Evolutionary conservation across 2,888 invertebrate species (phyloP), one percentile per base, ranked within the genome.

Genomic region (Drosophila neotestacea): DNA sequence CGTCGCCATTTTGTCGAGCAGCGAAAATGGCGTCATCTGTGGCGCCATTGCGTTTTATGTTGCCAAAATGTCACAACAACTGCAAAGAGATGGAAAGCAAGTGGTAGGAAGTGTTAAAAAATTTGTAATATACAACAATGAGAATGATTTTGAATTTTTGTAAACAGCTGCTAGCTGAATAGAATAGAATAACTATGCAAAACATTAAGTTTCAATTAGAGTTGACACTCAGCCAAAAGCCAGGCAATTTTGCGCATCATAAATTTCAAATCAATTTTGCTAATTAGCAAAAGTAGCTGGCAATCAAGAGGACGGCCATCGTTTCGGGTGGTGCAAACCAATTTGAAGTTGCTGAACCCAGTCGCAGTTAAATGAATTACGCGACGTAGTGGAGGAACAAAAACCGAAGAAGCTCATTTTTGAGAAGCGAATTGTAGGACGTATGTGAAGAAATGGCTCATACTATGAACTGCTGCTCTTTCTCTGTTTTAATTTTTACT

Each of bases 231-330:
- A 48, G 42, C 34, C 58, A 56, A 65, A 36, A 67, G 60, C 50
- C 52, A 27, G 60, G 42, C 68, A 76, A 82, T 90, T 89, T 88
- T 73, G 74, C 85, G 87, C 84, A 60, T 70, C 88, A 90, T 91
- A 90, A 91, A 91, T 90, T 88, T 81, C 81, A 85, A 86, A 91
- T 91, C 90, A 91, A 91, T 91, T 91, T 89, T 73, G 64, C 85
- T 90, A 91, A 91, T 91, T 91, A 88, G 83, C 73, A 74, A 74
- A 76, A 74, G 81, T 81, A 67, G 73, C 71, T 69, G 66, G 65
- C 70, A 85, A 69, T 77, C 68, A 77, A 70, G 64, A 36, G 56
- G 60, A 42, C 16, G 22, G 55, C 41, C 16, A 44, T 48, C 47
- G n/a, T 54, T 54, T 41, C 10, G 13, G 10, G 9, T 55, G 50